Conservation (phyloP, 2,113 vertebrate species). For the cattle (Bos taurus) region DNA sequence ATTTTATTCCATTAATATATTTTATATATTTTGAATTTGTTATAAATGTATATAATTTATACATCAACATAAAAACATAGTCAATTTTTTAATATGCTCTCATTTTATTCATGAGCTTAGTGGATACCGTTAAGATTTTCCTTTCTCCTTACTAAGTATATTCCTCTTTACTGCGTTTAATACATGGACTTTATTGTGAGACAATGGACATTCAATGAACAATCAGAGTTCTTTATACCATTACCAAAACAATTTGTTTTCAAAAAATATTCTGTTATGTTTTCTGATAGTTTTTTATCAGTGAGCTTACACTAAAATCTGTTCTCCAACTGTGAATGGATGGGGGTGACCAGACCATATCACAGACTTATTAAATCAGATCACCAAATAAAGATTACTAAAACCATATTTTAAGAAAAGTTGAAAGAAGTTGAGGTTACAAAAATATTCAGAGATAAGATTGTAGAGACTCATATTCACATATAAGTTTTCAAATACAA, state of each 20-base stretch:
- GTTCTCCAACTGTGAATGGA: not conserved
- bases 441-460: not conserved
- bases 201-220: not conserved
- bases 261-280: not conserved
- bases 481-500: not conserved
- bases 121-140: not conserved
- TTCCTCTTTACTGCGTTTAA: not conserved
- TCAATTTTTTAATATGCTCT: not conserved
- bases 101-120: not conserved
- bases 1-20: not conserved
- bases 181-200: not conserved
- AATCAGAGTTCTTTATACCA: not conserved
- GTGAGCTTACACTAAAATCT: not conserved
- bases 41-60: not conserved
- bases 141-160: not conserved
- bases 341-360: not conserved
- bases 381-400: not conserved
- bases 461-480: not conserved
- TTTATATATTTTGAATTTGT: not conserved
- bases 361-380: not conserved
- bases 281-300: not conserved
- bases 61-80: not conserved
- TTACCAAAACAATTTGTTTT: not conserved
- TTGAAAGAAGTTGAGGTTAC: too few species aligned
- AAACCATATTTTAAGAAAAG: not conserved